Percentiles rank a stretch among this genome's conserved stretches.
These are phyloP conservation scores for Conomelus anceps DNA, from an alignment of 2,888 invertebrate species.

Conservation along the genomic window DNA sequence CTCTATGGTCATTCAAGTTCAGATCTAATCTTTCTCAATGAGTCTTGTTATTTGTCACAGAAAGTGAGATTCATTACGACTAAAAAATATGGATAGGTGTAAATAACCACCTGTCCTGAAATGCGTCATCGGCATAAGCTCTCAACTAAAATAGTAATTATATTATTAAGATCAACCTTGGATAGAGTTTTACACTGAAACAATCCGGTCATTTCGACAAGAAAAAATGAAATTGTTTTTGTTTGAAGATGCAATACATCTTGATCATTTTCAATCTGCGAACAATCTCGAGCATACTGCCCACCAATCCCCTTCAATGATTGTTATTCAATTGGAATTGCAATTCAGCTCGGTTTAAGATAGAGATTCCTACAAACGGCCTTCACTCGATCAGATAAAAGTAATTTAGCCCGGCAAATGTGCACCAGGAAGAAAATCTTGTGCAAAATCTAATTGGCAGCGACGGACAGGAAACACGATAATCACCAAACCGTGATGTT, in stretches of 20 bases:
- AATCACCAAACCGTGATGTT: background rate
- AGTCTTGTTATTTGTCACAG: background rate
- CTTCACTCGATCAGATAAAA: background rate
- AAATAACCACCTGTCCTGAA: background rate
- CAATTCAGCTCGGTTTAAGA: background rate
- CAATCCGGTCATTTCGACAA: too few relatives aligned
- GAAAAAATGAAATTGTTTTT: background rate
- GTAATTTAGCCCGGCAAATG: background rate
- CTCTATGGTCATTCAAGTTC: too few relatives aligned
- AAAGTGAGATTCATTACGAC: background rate
- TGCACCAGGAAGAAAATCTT: background rate
- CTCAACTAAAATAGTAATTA: background rate
- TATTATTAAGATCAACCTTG: background rate
- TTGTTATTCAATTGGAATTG: background rate
- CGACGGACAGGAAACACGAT: background rate
- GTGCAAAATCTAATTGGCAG: background rate
- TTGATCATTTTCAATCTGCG: background rate
- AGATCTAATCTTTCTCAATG: background rate
- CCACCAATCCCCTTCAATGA: background rate
- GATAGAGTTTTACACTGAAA: background rate
- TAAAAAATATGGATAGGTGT: background rate
- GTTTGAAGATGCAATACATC: background rate
- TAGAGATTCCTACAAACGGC: background rate
- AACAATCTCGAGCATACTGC: background rate
- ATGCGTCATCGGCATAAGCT: background rate